Evolutionary conservation across 2,888 invertebrate species (phyloP).

Genomic region (Germaria angustata): DNA sequence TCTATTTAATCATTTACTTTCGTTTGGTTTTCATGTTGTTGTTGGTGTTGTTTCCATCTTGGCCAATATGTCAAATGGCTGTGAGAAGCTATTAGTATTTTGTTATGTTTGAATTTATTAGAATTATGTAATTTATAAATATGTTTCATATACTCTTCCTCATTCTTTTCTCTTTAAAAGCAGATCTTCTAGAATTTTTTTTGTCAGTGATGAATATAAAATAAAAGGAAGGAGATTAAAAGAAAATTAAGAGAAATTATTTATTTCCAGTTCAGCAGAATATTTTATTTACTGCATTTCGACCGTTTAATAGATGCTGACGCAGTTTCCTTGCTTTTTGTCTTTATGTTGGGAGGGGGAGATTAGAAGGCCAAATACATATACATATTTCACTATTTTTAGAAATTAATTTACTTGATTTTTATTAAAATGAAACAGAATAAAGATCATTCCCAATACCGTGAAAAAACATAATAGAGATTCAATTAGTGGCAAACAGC

Average conservation of each 20-base stretch:
- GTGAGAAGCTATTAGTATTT: not conserved
- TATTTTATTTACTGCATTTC: not conserved
- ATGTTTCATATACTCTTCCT: not conserved
- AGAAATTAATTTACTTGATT: not conserved
- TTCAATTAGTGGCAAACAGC: no score
- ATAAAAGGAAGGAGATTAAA: not conserved
- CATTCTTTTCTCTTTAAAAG: not conserved
- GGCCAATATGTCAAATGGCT: slow-evolving; percentile 15
- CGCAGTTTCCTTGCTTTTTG: not conserved
- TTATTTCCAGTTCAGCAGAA: not conserved
- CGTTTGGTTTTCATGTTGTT: not conserved
- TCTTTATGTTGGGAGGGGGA: not conserved
- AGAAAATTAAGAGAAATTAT: not conserved
- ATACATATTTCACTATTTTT: not conserved
- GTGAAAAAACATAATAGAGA: no score
- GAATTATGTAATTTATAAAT: not conserved
- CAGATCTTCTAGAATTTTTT: not conserved
- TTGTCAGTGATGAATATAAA: not conserved
- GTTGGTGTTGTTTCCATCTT: not conserved
- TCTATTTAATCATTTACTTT: not conserved
- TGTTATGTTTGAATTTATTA: not conserved
- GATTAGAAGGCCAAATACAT: not conserved
- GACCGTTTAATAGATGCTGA: slow-evolving; percentile 4
- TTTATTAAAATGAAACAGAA: not conserved
- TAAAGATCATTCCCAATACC: not conserved